A percentile compares a stretch with the other conserved stretches of the same genome.
phyloP scores from a whole-genome alignment of 2,888 invertebrate genomes.

The Entomobrya proxima region DNA sequence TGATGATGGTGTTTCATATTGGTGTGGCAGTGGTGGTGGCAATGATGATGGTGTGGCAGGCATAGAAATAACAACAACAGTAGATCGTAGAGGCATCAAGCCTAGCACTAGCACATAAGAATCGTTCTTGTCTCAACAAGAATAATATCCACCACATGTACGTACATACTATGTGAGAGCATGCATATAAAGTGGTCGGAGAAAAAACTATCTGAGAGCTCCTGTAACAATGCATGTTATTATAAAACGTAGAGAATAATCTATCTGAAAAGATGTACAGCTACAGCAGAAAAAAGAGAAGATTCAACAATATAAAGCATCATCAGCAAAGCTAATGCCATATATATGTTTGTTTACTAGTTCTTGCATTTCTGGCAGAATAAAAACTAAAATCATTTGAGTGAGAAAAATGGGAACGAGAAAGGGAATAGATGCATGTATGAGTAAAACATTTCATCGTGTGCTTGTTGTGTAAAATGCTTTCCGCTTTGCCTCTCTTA shows the following conservation, averaged over 20 bases:
- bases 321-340: not conserved
- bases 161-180: not conserved
- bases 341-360: not conserved
- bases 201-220: not conserved
- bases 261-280: not conserved
- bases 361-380: not conserved
- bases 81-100: conserved; percentile 5
- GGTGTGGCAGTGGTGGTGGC: conserved; percentile 32
- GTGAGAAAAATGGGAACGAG: not conserved
- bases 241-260: not conserved
- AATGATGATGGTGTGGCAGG: conserved; percentile 22
- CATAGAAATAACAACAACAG: conserved; percentile 40
- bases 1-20: conserved; percentile 19
- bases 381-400: not conserved
- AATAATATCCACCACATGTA: conserved; percentile 38
- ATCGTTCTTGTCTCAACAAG: conserved; percentile 22
- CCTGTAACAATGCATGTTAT: not conserved
- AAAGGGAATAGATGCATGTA: not conserved
- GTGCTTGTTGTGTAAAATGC: not conserved
- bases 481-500: no score
- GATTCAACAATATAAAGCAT: not conserved
- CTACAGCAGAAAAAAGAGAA: not conserved
- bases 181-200: not conserved
- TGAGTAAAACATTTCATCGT: no score
- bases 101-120: not conserved